Conservation (phyloP, 2,888 invertebrate species). For the Steinernema carpocapsae region DNA sequence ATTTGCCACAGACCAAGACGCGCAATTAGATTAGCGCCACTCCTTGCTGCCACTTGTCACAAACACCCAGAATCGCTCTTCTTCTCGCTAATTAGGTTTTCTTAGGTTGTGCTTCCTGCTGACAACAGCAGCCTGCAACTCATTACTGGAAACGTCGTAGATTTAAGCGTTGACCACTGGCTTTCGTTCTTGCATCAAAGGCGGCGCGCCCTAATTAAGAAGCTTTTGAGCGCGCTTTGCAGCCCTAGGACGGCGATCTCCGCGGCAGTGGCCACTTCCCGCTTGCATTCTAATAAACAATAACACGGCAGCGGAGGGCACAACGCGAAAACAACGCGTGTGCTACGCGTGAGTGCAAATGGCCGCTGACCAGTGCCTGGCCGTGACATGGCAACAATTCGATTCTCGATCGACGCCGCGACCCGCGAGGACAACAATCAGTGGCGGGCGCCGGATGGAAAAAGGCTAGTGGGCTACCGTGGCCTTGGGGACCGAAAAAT, state of each 20-base stretch:
- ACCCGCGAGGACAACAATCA: slow-evolving; percentile 30
- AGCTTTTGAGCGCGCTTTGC: background rate
- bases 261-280: slow-evolving; percentile 11
- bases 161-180: too few relatives aligned
- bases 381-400: slow-evolving; percentile 34
- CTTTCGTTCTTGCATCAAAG: slow-evolving; percentile 14
- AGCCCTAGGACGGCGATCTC: background rate
- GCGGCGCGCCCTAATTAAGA: slow-evolving; percentile 26
- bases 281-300: slow-evolving; percentile 26
- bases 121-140: slow-evolving; percentile 10
- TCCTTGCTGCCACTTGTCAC: background rate
- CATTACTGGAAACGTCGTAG: background rate
- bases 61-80: background rate
- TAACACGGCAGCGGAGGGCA: slow-evolving; percentile 11
- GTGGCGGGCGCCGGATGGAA: background rate
- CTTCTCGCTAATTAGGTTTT: too few relatives aligned
- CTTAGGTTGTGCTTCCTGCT: too few relatives aligned
- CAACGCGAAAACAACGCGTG: slow-evolving; percentile 34
- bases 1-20: background rate
- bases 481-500: too few relatives aligned
- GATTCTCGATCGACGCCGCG: slow-evolving; percentile 6
- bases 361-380: slow-evolving; percentile 30
- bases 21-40: slow-evolving; percentile 5
- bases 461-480: background rate
- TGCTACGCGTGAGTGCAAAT: slow-evolving; percentile 20